A percentile compares a stretch with the other conserved stretches of the same genome.
Evolutionary conservation across 2,888 invertebrate species (phyloP).

Genomic region (Callimorpha dominula): DNA sequence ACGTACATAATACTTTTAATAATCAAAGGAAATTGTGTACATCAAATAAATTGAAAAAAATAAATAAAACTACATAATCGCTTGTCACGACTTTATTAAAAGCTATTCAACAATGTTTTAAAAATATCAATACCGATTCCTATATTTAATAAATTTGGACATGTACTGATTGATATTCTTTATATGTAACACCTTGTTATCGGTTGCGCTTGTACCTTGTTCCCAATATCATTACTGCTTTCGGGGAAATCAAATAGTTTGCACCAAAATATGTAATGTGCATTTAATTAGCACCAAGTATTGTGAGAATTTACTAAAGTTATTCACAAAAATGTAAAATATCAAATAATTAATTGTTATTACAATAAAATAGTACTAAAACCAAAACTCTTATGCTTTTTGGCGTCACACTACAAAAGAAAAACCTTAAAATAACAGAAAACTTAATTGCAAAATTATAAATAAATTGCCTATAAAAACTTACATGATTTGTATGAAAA

Average conservation of each 20-base stretch:
- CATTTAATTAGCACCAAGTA: constrained; percentile 27
- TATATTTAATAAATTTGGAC: constrained; percentile 19
- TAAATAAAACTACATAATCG: constrained; percentile 20
- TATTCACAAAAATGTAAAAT: constrained; percentile 19
- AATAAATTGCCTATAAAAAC: constrained; percentile 34
- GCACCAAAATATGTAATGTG: constrained; percentile 28
- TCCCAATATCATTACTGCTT: constrained; percentile 4
- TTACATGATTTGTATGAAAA: constrained; percentile 38
- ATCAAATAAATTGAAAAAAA: neutral
- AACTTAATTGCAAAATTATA: constrained; percentile 36
- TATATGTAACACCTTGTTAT: constrained; percentile 1
- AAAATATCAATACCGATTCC: constrained; percentile 52
- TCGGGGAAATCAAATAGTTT: neutral
- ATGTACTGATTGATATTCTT: constrained; percentile 3
- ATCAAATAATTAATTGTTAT: constrained; percentile 12
- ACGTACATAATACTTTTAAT: neutral
- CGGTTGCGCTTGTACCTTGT: neutral
- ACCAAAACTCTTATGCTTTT: constrained; percentile 21
- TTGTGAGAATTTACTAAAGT: constrained; percentile 16
- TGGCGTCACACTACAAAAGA: constrained; percentile 25
- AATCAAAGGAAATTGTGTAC: neutral
- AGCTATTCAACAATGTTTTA: constrained; percentile 46
- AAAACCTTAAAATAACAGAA: constrained; percentile 27
- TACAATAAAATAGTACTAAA: constrained; percentile 28
- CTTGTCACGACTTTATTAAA: constrained; percentile 42